These are phyloP conservation scores for Drosophila repleta DNA, from an alignment of 1,140 invertebrate genomes.

Conservation along the genomic window DNA sequence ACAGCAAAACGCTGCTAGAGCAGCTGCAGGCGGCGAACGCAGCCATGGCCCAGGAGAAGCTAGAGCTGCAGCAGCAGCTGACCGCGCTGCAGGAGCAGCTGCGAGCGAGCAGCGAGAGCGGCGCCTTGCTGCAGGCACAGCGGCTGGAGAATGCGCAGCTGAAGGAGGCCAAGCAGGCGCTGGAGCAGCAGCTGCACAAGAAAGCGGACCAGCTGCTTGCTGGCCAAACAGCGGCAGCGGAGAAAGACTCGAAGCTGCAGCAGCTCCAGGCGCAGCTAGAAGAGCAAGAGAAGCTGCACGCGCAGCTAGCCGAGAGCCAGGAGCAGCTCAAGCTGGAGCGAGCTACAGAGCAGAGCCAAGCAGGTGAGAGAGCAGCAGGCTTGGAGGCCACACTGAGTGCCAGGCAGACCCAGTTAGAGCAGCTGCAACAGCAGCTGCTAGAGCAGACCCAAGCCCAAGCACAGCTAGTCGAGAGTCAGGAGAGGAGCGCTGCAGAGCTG, in stretches of 20 bases:
- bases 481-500: constrained; percentile 19
- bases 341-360: neutral
- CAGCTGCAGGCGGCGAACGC: constrained; percentile 16
- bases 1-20: constrained; percentile 37
- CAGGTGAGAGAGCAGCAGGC: no score
- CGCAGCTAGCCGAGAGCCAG: neutral
- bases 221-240: neutral
- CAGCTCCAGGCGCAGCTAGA: neutral
- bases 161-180: constrained; percentile 5
- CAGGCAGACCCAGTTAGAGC: constrained; percentile 4
- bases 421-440: constrained; percentile 42
- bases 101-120: constrained; percentile 5
- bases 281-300: neutral
- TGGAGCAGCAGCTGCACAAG: constrained; percentile 16
- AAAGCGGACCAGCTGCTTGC: constrained; percentile 13
- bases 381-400: no score
- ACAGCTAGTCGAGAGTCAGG: neutral
- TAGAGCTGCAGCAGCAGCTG: constrained; percentile 74
- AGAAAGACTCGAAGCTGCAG: neutral
- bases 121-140: constrained; percentile 8
- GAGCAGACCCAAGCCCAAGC: neutral
- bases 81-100: constrained; percentile 63
- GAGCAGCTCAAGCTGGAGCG: neutral
- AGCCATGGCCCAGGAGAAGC: constrained; percentile 66
- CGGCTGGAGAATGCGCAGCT: constrained; percentile 10